Base-by-base conservation (phyloP, 2,113 vertebrate species). In the Rhinolophus ferrumequinum region DNA sequence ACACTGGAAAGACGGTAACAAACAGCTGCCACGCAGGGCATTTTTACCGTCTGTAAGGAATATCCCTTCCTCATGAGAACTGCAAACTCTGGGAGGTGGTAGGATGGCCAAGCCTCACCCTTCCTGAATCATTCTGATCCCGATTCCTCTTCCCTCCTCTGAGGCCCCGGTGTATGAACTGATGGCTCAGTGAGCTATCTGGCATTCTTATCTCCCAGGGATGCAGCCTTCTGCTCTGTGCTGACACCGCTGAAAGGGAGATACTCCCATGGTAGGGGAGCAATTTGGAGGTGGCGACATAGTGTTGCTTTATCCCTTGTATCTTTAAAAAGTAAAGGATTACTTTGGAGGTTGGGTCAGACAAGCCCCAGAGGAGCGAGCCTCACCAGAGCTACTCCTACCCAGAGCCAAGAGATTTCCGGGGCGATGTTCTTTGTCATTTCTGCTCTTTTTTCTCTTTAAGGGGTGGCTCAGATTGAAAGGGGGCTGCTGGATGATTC, bases 321-420 rank as follows among this genome's bases (percentile, higher is more conserved):
- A 75, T 85, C 52, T 93, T 22, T 50, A 76, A 94, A 47, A 94
- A 93, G 80, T 41, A 84, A 91, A 81, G 72, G 22, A 82, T 75
- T 67, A 73, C 6, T 3, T 24, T 86, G 62, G 41, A 82, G 73
- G 77, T 5, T 62, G 86, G 67, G 77, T 81, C 72, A 88, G 81
- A 85, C 30, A 73, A 95, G 35, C 50, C 82, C 69, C 54, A 18
- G n/a, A 81, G 60, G 24, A 79, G 67, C 11, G 24, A 79, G 67
- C 11, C 12, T 88, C 58, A 47, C 52, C 62, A 94, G 50, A 92
- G 50, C 92, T 19, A 79, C 8, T 69, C 77, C 35, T 76, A 58
- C 22, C 35, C 67, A 88, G n/a, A 70, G 26, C 11, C 56, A 88
- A 82, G 58, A 52, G 44, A 76, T 84, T 88, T 67, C 72, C 41